These are phyloP conservation scores for Campylorhamphus procurvoides DNA, from an alignment of 2,113 vertebrate genomes.

Conservation along the genomic window DNA sequence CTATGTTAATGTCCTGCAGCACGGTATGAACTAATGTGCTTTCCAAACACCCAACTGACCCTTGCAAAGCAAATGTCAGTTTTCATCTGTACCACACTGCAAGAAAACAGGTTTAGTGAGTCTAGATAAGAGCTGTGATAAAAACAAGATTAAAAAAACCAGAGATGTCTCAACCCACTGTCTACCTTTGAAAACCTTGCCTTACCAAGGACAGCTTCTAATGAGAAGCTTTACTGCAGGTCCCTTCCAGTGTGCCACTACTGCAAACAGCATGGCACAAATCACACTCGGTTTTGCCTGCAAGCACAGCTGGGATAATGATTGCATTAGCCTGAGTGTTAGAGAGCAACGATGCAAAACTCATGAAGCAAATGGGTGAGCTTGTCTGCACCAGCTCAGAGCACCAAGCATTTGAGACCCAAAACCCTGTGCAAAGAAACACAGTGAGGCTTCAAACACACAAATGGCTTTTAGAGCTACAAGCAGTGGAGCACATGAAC, in stretches of 20 bases:
- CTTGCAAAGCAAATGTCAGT: not conserved
- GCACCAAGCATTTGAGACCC: accelerated
- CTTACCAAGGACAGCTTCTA: not conserved
- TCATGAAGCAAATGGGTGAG: accelerated
- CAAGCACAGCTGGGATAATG: not conserved
- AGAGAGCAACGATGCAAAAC: not conserved
- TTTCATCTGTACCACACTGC: not conserved
- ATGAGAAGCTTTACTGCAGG: not conserved
- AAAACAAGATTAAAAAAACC: not conserved
- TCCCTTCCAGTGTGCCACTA: not conserved
- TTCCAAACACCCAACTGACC: not conserved
- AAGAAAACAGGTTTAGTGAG: not conserved
- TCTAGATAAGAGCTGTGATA: not conserved
- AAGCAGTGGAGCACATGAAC: not conserved
- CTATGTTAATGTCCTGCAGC: accelerated
- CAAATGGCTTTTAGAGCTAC: not conserved
- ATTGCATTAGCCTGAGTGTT: accelerated
- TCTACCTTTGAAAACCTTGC: not conserved
- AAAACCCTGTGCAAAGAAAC: not conserved
- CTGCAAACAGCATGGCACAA: not conserved
- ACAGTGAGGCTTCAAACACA: not conserved
- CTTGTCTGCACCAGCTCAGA: not conserved
- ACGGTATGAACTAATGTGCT: accelerated
- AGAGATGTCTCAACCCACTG: not conserved
- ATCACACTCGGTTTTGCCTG: not conserved